Base-by-base conservation (phyloP, 2,797 vertebrate genomes). In the Diplodus sargus region DNA sequence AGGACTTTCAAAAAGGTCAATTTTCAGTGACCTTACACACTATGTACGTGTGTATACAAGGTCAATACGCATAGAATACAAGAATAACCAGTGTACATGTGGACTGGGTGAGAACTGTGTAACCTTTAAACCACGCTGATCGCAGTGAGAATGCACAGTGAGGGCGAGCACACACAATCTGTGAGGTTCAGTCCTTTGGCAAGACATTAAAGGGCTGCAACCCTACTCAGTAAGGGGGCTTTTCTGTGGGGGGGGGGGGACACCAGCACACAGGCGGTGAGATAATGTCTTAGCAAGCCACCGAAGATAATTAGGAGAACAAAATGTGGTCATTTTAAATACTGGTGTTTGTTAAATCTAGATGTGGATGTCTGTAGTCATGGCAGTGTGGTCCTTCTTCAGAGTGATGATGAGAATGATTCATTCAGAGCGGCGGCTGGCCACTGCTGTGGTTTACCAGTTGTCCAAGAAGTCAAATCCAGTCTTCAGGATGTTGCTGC, bases 381-480 rank as follows among this genome's bases (percentile, higher is more conserved):
- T 87, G 91, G 85, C 75, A 84, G 83, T 68, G 83, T 74, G 89
- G 86, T 88, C 85, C 84, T 83, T 84, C 72, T 86, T 62, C 0
- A 76, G 71, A 72, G 77, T 60, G 85, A 79, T 76, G 87, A 81
- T 63, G 67, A 76, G 16, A 62, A 62, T 77, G 81, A 83, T 51
- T 78, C 78, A 73, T 83, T 73, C 63, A 13, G 59, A 25, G 83
- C 10, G 57, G 51, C 22, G 67, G 10, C 53, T 34, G 73, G 51
- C 20, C 66, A 45, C 14, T 0, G 49, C 13, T 69, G 54, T 2
- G 77, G 89, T 95, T 91, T 99, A 99, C 98, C 98, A 99, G 93
- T 99, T 99, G 95, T 99, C 98, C 84, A 99, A 93, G 94, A 99
- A 99, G 93, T 99, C 98, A 79, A 99, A 99, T 71, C 98, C 98